phyloP scores from a whole-genome alignment of 2,888 invertebrate genomes.

The Idaea straminata region DNA sequence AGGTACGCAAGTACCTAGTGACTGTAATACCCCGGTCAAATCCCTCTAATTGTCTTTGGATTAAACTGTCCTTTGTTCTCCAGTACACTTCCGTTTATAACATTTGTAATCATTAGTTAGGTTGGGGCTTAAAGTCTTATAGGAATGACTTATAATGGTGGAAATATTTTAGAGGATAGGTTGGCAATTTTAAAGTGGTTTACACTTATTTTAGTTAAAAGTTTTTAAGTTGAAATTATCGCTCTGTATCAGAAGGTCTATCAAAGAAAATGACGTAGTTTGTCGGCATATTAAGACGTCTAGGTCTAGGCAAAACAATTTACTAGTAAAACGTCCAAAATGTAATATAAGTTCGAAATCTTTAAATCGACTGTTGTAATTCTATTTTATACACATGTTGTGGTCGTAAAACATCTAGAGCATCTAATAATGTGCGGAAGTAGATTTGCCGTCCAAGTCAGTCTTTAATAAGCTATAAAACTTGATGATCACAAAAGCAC shows the following conservation, averaged over 20 bases:
- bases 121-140: background rate
- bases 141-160: background rate
- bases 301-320: too few relatives aligned
- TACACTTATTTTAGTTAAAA: background rate
- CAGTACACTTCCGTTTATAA: background rate
- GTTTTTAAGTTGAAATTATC: background rate
- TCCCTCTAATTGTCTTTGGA: slow-evolving; percentile 9
- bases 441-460: slow-evolving; percentile 10
- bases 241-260: too few relatives aligned
- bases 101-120: background rate
- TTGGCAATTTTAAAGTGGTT: background rate
- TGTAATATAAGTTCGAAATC: too few relatives aligned
- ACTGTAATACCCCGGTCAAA: background rate
- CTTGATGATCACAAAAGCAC: slow-evolving; percentile 20
- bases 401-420: background rate
- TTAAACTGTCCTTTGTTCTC: slow-evolving; percentile 4
- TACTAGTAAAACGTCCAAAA: too few relatives aligned
- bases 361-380: too few relatives aligned
- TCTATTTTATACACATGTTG: too few relatives aligned
- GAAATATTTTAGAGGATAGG: background rate
- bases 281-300: too few relatives aligned
- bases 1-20: background rate
- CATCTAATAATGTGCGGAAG: background rate
- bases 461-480: slow-evolving; percentile 14
- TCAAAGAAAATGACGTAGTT: too few relatives aligned